Evolutionary conservation across 64 coral and sea anemone genomes (phyloP), one percentile per base, ranked within the genome.

Genomic region (Hydrozoanthus tunicans): DNA sequence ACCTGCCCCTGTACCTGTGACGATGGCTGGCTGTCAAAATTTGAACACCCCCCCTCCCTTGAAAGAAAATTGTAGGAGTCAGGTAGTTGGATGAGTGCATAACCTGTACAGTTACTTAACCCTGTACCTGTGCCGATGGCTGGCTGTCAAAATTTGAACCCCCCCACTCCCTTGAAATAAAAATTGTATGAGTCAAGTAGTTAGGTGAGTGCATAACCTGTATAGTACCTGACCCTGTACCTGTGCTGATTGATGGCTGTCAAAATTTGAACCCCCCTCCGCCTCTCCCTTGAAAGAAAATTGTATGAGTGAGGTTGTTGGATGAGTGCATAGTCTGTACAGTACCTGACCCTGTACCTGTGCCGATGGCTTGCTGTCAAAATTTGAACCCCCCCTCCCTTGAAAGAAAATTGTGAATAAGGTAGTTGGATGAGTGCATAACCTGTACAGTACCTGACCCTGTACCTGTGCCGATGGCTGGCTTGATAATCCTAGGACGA

Each of bases 401-500:
- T 0, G 32, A 86, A 86, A 55, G 6, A 80, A 81, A 12, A 76
- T 3, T 76, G 23, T 12, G 3, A 13, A 63, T 5, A 43, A 53
- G 80, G 52, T 24, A 65, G 3, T 20, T 90, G 15, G 55, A 65
- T 79, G 60, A 56, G 43, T 66, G 74, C 62, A 7, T 25, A 60
- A 79, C 9, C 8, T 67, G 43, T 12, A 79, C 89, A 90, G 77
- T 79, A 77, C 73, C 89, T 90, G 77, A 79, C 2, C 77, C 73
- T 79, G 81, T 51, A 79, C 77, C 59, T 79, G 81, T 3, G 53
- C 81, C 71, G 11, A 77, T 12, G 65, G 56, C 57, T 74, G 86
- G 86, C 59, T 90, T 89, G 62, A 63, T 83, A 70, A 90, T 93
- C 77, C 83, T 90, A 10, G 91, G 70, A 74, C 83, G 81, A 12